Base-by-base conservation (phyloP, 2,797 vertebrate species). In the Picus viridis region DNA sequence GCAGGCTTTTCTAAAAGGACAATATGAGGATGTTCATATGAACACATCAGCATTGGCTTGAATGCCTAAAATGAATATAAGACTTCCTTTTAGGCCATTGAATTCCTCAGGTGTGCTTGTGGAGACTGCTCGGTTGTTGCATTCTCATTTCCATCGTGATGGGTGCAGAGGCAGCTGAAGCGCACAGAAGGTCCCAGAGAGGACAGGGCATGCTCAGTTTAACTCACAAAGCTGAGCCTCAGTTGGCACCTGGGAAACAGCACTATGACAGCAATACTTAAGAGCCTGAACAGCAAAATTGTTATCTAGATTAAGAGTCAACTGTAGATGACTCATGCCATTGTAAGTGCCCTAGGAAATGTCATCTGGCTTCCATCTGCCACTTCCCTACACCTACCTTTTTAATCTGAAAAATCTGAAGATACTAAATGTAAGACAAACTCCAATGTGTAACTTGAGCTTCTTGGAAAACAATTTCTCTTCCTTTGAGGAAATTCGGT, bases 11-110 rank as follows among this genome's bases (percentile, higher is more conserved):
- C 91, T 51, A 47, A 82, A 43, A 82, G 23, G 17, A 5, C 16
- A 30, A 0, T 41, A 9, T 61, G 36, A 56, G 15, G 76, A 10
- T 69, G 59, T 58, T 14, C 0, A 0, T 54, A 30, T 77, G 36
- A 68, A 41, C 47, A 69, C 4, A 12, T 78, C 86, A 53, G 8
- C 7, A n/a, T 24, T 73, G 18, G 20, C 20, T 75, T 81, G 23
- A 83, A 82, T 22, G 11, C 32, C 64, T 88, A 67, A 90, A 88
- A 39, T 39, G 36, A 75, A 6, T 20, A 54, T 30, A 12, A 75
- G 11, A 23, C 12, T 86, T 83, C 10, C 56, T 56, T 86, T 86
- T 69, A 72, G 47, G 32, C 7, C 29, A 43, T 2, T 62, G 19
- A n/a, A 91, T 81, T 88, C 43, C 43, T 15, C 81, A 12, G 26